Conservation (phyloP, 1,140 invertebrate species). For the Geopemphigus sp. region DNA sequence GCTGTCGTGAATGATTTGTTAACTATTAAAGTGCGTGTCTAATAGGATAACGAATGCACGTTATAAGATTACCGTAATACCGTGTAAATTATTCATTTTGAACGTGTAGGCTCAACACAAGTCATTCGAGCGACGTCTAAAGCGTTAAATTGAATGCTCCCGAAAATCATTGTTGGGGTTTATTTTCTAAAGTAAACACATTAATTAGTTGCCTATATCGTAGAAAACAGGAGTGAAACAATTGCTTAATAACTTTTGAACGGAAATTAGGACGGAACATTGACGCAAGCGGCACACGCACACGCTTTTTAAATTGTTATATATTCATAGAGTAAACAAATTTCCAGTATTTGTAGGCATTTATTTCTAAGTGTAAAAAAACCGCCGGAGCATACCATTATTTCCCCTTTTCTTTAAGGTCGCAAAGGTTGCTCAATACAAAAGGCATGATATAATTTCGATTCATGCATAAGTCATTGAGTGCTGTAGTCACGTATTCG, state of each 20-base stretch:
- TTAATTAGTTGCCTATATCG: not conserved
- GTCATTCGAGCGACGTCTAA: not conserved
- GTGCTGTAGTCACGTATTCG: conserved; percentile 45
- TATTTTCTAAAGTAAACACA: not conserved
- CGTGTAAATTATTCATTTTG: conserved; percentile 19
- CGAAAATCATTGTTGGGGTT: not conserved
- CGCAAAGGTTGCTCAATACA: conserved; percentile 38
- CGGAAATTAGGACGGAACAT: not conserved
- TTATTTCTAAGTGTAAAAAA: conserved; percentile 22
- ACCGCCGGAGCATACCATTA: not conserved
- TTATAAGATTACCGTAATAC: conserved; percentile 13
- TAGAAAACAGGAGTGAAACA: not conserved
- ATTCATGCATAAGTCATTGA: conserved; percentile 47
- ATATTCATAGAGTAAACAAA: not conserved
- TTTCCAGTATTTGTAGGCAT: conserved; percentile 5
- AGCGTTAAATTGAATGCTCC: not conserved
- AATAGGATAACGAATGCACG: conserved; percentile 10
- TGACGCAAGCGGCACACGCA: not conserved
- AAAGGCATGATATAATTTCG: conserved; percentile 32
- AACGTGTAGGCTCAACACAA: not conserved
- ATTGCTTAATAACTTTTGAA: not conserved
- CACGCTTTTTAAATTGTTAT: not conserved
- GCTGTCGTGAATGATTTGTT: not conserved
- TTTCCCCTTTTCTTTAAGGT: conserved; percentile 14
- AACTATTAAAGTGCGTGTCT: not conserved